Evolutionary conservation across 2,113 vertebrate genomes (phyloP), one percentile per base, ranked within the genome.

Genomic region (Pyrgilauda ruficollis): DNA sequence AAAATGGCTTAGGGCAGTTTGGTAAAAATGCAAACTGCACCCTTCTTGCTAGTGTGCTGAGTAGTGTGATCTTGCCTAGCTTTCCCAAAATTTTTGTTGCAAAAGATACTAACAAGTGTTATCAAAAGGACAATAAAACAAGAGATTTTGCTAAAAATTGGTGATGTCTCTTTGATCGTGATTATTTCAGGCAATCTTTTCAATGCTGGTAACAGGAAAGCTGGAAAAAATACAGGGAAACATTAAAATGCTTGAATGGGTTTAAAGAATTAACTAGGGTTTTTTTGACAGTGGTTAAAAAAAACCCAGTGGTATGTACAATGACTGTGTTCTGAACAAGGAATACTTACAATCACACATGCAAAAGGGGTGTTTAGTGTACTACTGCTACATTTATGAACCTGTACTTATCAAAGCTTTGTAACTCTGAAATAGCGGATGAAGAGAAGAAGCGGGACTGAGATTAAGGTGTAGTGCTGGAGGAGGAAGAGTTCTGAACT

Each of bases 141-240:
- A 68, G 50, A 93, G 9, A 35, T 69, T 69, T 79, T 28, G 30
- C 21, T 79, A 43, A 89, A 77, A 76, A 53, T 22, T 53, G 6
- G 5, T 79, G 46, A 31, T 1, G 1, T 73, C 17, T 90, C 31
- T 74, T 47, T 46, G 46, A 28, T 41, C 0, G 0, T 66, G 37
- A 50, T 61, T 62, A 56, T 73, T 90, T 85, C 35, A 39, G 39
- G 12, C 49, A 58, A 8, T 30, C 11, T 68, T 82, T 85, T 68
- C 53, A 83, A 19, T 83, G 50, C 23, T 83, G 58, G 11, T 62
- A 43, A 69, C 7, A 30, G 79, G 82, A 91, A 85, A 66, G 66
- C 14, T 52, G 44, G 53, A 41, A 64, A 59, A 76, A 80, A 39
- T 63, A 69, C 15, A 79, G 13, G 37, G 39, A 28, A 66, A 62